Conservation (phyloP, 1,140 invertebrate species). For the Pissodes strobi region DNA sequence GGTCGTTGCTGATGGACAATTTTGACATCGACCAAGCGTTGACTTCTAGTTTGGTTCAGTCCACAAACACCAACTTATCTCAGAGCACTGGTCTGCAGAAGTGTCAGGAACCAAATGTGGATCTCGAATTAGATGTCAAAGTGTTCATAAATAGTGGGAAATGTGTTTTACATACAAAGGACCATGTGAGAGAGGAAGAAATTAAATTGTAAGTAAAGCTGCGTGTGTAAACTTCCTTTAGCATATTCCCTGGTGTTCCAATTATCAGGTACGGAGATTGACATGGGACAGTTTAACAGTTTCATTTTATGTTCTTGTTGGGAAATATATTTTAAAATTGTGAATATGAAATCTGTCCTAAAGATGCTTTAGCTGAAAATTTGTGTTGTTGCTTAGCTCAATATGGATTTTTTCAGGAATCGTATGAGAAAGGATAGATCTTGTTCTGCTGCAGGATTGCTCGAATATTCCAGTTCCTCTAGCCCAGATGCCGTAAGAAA, state of each 20-base stretch:
- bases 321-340: no score
- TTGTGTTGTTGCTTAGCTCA: no score
- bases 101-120: constrained; percentile 88
- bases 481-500: constrained; percentile 60
- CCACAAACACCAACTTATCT: constrained; percentile 20
- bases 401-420: no score
- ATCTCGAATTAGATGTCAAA: constrained; percentile 95
- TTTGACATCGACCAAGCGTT: constrained; percentile 40
- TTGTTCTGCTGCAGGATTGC: constrained; percentile 71
- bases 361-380: no score
- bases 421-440: constrained; percentile 73
- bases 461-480: constrained; percentile 61
- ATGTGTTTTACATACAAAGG: constrained; percentile 94
- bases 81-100: constrained; percentile 54
- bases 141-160: constrained; percentile 96
- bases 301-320: no score
- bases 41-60: constrained; percentile 35
- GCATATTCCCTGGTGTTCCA: neutral
- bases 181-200: constrained; percentile 73
- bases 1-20: constrained; percentile 30
- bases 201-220: constrained; percentile 62
- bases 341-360: no score
- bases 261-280: no score
- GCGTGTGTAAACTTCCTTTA: neutral
- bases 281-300: no score